phyloP scores from a whole-genome alignment of 1,140 invertebrate genomes.

The Lepidurus packardi region DNA sequence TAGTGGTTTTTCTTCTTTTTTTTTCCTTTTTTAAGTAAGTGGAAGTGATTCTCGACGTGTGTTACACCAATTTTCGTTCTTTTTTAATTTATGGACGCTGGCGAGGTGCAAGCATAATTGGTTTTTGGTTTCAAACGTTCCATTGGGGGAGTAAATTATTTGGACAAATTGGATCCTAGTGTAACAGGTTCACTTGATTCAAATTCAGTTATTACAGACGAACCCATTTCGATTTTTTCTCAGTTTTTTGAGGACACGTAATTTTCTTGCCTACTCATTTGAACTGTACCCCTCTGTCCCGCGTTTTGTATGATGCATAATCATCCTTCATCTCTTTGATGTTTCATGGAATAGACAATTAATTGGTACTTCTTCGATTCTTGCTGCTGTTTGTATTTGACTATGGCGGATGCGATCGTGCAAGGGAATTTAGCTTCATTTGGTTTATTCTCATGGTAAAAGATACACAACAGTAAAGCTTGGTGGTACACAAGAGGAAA shows the following conservation, averaged over 20 bases:
- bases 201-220: background rate
- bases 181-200: background rate
- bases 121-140: constrained; percentile 5
- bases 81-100: constrained; percentile 6
- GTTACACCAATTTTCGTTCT: background rate
- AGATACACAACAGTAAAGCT: no score
- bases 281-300: background rate
- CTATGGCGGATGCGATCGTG: no score
- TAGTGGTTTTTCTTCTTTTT: background rate
- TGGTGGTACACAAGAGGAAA: no score
- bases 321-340: constrained; percentile 22
- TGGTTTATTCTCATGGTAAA: no score
- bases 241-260: constrained; percentile 8
- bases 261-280: background rate
- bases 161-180: background rate
- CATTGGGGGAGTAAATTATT: background rate
- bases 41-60: background rate
- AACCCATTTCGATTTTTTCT: background rate
- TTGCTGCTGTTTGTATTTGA: background rate
- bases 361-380: background rate
- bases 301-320: constrained; percentile 15
- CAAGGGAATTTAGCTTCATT: no score
- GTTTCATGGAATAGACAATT: constrained; percentile 18
- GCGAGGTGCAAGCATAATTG: constrained; percentile 9
- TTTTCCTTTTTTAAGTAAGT: background rate